Evolutionary conservation across 2,113 vertebrate genomes (phyloP).

Genomic region (Bufo gargarizans): DNA sequence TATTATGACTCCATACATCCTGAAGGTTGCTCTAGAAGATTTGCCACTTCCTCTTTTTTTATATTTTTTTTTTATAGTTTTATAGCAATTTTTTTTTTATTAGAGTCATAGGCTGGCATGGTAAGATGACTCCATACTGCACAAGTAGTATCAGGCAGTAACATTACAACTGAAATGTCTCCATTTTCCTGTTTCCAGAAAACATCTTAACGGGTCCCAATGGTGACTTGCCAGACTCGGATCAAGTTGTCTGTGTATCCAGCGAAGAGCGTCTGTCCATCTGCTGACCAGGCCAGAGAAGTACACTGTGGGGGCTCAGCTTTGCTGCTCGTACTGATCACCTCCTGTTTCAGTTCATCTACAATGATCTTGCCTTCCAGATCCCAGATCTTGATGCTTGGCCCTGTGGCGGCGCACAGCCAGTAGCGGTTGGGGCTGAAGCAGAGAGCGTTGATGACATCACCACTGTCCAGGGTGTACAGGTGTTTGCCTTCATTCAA

Average conservation of each 20-base stretch:
- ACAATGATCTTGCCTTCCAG: constrained; percentile 98
- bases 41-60: too few species aligned
- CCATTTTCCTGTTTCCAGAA: not conserved
- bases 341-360: constrained; percentile 94
- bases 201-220: constrained; percentile 83
- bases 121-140: constrained; percentile 31
- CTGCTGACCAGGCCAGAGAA: constrained; percentile 94
- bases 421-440: constrained; percentile 98
- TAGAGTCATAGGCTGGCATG: constrained; percentile 33
- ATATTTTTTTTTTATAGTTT: too few species aligned
- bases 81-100: constrained; percentile 39
- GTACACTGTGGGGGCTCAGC: constrained; percentile 94
- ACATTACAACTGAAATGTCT: not conserved
- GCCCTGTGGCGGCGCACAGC: constrained; percentile 96
- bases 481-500: constrained; percentile 97
- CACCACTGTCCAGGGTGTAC: constrained; percentile 92
- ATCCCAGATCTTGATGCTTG: constrained; percentile 99
- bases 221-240: constrained; percentile 96
- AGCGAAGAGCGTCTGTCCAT: constrained; percentile 96
- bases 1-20: too few species aligned
- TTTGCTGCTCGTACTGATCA: constrained; percentile 97
- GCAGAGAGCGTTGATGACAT: constrained; percentile 92
- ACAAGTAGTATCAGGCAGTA: constrained; percentile 13
- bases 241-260: constrained; percentile 96
- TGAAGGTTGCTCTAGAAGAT: too few species aligned